phyloP scores from a whole-genome alignment of 2,797 vertebrate genomes.

The Xerus rutilus region DNA sequence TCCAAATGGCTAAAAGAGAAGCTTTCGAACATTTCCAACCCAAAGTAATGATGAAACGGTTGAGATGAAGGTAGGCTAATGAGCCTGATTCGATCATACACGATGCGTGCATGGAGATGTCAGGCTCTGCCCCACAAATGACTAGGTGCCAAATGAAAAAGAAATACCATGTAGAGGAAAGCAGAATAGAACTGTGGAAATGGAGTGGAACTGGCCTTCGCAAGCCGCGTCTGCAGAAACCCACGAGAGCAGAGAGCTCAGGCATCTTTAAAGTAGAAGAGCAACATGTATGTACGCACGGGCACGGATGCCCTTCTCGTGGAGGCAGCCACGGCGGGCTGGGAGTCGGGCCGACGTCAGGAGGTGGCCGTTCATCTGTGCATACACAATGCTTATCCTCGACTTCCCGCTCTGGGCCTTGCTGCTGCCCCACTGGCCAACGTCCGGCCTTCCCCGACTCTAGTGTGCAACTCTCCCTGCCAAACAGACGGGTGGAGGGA shows the following conservation, averaged over 20 bases:
- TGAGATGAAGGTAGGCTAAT: not conserved
- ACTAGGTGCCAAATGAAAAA: not conserved
- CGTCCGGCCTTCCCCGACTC: not conserved
- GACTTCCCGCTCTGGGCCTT: not conserved
- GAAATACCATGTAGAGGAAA: not conserved
- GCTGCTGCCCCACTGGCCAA: accelerated
- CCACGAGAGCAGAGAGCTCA: not conserved
- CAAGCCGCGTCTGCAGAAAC: accelerated
- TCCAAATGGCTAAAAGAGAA: not conserved
- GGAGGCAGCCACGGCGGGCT: accelerated
- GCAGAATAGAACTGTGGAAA: not conserved
- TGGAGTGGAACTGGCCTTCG: not conserved
- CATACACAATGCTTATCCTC: too few species aligned
- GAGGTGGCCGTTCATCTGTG: too few species aligned
- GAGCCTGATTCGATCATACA: too few species aligned
- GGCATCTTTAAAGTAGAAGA: not conserved
- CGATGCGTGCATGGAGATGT: not conserved
- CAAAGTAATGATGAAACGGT: too few species aligned
- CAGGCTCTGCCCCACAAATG: not conserved
- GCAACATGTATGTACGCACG: accelerated
- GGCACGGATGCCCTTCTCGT: accelerated
- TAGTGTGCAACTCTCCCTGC: too few species aligned
- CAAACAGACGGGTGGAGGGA: accelerated
- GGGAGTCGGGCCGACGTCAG: not conserved
- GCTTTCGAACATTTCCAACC: not conserved